Base-by-base conservation (phyloP, 2,797 vertebrate species). In the Nannoperca obscura region DNA sequence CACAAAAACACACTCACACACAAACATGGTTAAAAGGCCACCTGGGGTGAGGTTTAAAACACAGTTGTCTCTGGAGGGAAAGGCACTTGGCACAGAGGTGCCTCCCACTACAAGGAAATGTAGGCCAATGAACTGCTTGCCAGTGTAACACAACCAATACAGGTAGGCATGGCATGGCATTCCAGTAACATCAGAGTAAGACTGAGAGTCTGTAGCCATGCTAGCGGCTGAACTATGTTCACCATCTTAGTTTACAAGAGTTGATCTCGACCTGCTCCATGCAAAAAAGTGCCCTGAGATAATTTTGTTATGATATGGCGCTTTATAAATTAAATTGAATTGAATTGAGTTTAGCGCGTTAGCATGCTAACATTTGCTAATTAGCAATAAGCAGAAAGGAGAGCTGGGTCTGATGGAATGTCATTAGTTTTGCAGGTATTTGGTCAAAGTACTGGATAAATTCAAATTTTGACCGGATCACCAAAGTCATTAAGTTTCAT, bases 31-130 rank as follows among this genome's bases (percentile, higher is more conserved):
- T 64, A 70, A 84, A 84, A 74, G 64, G 62, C 73, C 71, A 70
- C 83, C 86, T 86, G 78, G 32, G 53, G 83, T 71, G 88, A 74
- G 65, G 53, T 74, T 79, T 57, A 71, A 79, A 80, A 86, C 69
- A 76, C 54, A 67, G 62, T 55, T 53, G 68, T 81, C 71, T 73
- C 71, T 61, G 44, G 55, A 54, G 71, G 71, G 57, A 87, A 82
- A 83, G 75, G 42, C 74, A 64, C 58, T 89, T 88, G 81, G 75
- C 50, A 19, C 44, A 36, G 46, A 70, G 38, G 24, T 64, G 52
- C 55, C 71, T 76, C 34, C 30, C 17, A 72, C 54, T 49, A 53
- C 3, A 24, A 65, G 60, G 42, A 80, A 85, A 87, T 85, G 74
- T 88, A 83, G 80, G 81, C 78, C 85, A 79, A 58, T 15, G 38